Evolutionary conservation across 2,888 invertebrate genomes (phyloP), one percentile per base, ranked within the genome.

Genomic region (Drosophila hamatofila): DNA sequence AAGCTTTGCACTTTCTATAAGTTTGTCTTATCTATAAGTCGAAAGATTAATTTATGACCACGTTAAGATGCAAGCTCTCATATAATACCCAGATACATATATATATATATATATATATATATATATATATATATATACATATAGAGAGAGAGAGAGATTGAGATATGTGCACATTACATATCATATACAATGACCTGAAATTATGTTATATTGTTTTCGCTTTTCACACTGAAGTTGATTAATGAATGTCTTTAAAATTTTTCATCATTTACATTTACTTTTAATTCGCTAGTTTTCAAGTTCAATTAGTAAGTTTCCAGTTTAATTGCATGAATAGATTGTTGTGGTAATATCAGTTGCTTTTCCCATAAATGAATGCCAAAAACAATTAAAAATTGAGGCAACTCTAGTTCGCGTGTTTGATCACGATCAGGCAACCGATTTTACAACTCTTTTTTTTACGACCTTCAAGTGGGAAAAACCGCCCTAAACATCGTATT

Each of bases 241-340:
- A 69, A 69, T 70, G 61, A 46, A 64, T 61, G 56, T 70, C 57
- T 48, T 56, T 74, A 46, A 37, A 49, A 70, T 68, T 74, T 70
- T 49, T 25, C 74, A 67, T 51, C 65, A 76, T 82, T 85, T 71
- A 66, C 81, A 88, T 80, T 68, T 35, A 61, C 46, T 71, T 71
- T 58, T 72, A 69, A 83, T 76, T 68, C 49, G 46, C 61, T 54
- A 58, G 59, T 66, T 63, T 80, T 80, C 83, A 83, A 86, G 88
- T 83, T 88, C 83, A 81, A 67, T 70, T 67, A 59, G 52, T 37
- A 9, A 59, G 41, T 41, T 51, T 54, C 55, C 70, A 68, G 37
- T 64, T 68, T 63, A 81, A 75, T 83, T 81, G 61, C 55, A 67
- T 83, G 48, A 72, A 74, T 74, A 63, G 60, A 70, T 70, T 75